phyloP scores from a whole-genome alignment of 2,113 vertebrate species.

The Syrrhaptes paradoxus region DNA sequence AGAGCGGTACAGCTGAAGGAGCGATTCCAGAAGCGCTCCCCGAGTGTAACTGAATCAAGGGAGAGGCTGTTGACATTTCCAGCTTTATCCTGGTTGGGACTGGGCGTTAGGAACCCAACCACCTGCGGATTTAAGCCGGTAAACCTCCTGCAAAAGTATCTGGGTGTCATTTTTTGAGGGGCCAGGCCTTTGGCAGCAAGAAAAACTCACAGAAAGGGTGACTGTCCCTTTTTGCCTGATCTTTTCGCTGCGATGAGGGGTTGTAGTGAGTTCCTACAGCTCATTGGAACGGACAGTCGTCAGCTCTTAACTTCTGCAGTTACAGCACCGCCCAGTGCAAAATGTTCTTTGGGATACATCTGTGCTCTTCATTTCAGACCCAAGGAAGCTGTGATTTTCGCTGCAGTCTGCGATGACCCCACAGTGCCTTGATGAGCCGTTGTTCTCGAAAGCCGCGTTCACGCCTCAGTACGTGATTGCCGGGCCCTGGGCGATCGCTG shows the following conservation, averaged over 20 bases:
- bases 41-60: background rate
- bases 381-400: accelerated
- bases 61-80: background rate
- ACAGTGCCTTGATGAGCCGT: background rate
- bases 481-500: background rate
- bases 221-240: background rate
- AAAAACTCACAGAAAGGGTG: background rate
- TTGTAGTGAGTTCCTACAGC: background rate
- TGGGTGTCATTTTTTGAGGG: background rate
- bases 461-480: background rate
- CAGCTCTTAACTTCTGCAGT: background rate
- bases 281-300: background rate
- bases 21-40: background rate
- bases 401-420: background rate
- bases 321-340: accelerated
- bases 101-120: background rate
- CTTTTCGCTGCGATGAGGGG: background rate
- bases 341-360: accelerated
- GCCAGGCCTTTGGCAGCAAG: background rate
- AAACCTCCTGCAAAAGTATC: background rate
- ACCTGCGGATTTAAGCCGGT: background rate
- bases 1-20: accelerated
- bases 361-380: background rate
- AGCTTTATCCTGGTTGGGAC: background rate
- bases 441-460: background rate